Conservation (phyloP, 2,888 invertebrate genomes). For the Brachyopa scutellaris region DNA sequence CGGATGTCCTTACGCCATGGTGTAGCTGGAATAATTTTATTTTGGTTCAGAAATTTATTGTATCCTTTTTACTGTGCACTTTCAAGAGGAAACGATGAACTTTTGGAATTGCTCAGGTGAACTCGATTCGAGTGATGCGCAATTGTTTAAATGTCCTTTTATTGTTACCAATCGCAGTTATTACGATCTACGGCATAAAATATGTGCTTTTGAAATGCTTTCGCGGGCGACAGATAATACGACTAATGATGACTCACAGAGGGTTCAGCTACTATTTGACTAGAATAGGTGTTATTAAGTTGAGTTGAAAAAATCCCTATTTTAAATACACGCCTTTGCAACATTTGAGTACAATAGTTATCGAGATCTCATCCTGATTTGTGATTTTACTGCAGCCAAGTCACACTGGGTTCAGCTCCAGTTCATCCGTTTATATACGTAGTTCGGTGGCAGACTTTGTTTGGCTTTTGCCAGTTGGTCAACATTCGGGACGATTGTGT, state of each 20-base stretch:
- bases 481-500: conserved; percentile 34
- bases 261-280: neutral
- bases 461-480: conserved; percentile 52
- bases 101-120: conserved; percentile 28
- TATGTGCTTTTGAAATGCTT: too few species aligned
- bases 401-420: conserved; percentile 17
- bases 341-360: neutral
- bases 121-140: conserved; percentile 12
- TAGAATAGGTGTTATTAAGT: neutral
- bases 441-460: conserved; percentile 28
- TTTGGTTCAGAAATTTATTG: conserved; percentile 39
- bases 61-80: conserved; percentile 11
- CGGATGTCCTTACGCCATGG: conserved; percentile 6
- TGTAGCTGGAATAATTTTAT: neutral
- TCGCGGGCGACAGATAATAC: too few species aligned
- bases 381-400: too few species aligned
- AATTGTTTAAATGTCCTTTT: neutral
- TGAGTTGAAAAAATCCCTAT: neutral
- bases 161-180: too few species aligned
- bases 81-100: conserved; percentile 8
- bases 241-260: neutral
- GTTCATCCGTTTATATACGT: conserved; percentile 22
- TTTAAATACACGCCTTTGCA: neutral
- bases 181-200: too few species aligned
- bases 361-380: neutral